phyloP scores from a whole-genome alignment of 2,113 vertebrate genomes.

The Erythrocercus mccallii region DNA sequence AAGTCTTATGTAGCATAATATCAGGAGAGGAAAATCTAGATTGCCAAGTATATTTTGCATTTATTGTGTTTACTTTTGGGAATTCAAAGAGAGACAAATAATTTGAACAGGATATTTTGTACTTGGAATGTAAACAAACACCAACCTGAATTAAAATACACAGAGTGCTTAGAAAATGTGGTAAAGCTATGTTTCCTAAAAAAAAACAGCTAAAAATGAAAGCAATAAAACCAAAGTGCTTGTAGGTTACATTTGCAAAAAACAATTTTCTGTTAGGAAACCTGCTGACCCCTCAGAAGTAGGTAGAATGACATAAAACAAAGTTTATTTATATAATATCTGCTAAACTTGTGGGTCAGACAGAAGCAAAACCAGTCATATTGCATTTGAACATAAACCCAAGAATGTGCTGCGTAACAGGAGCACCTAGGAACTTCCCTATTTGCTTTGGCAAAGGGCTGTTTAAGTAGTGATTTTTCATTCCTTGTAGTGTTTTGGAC shows the following conservation, averaged over 20 bases:
- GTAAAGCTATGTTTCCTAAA: background rate
- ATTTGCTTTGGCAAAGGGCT: background rate
- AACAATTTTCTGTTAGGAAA: background rate
- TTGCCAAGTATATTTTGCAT: background rate
- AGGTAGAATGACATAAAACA: background rate
- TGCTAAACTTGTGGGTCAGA: background rate
- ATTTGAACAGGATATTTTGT: background rate
- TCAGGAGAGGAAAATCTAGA: background rate
- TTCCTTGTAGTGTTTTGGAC: background rate
- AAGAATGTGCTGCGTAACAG: background rate
- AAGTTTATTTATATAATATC: background rate
- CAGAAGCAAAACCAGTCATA: background rate
- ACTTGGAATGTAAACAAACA: background rate
- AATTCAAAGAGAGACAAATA: background rate
- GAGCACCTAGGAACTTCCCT: background rate
- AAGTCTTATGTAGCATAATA: background rate
- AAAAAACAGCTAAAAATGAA: background rate
- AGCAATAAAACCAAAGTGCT: background rate
- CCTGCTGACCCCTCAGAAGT: background rate
- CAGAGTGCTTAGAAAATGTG: background rate
- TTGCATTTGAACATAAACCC: background rate
- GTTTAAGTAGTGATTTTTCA: background rate
- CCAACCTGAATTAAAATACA: background rate
- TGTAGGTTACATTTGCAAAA: background rate
- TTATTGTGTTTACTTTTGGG: background rate